phyloP scores from a whole-genome alignment of 2,888 invertebrate genomes.

The Lobophora halterata region DNA sequence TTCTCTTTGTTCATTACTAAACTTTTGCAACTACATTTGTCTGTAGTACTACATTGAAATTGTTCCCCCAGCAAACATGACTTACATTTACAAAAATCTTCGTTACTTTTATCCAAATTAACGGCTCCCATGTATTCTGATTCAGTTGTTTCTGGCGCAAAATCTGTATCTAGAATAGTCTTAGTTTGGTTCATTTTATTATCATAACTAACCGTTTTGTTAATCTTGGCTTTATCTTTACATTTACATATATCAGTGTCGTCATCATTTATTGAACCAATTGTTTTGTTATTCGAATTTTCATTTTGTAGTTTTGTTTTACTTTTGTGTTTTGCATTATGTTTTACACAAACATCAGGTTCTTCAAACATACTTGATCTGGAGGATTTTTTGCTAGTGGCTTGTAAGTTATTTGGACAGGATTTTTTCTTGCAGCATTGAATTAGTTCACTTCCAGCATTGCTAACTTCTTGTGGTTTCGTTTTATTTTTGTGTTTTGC shows the following conservation, averaged over 20 bases:
- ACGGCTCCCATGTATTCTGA: slow-evolving; percentile 61
- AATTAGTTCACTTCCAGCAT: too few relatives aligned
- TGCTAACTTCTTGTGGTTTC: neutral
- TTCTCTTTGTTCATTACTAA: slow-evolving; percentile 10
- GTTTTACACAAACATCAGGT: too few relatives aligned
- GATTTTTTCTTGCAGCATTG: too few relatives aligned
- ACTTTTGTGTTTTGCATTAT: neutral
- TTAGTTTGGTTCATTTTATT: slow-evolving; percentile 1
- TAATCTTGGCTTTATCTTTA: slow-evolving; percentile 1
- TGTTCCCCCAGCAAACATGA: too few relatives aligned
- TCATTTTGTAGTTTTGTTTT: neutral
- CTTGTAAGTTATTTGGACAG: too few relatives aligned
- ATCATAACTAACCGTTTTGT: slow-evolving; percentile 2
- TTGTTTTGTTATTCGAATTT: too few relatives aligned
- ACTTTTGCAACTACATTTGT: slow-evolving; percentile 36
- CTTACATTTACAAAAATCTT: slow-evolving; percentile 46
- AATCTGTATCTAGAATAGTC: neutral
- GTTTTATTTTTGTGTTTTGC: neutral
- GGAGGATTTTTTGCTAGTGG: too few relatives aligned
- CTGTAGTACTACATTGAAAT: slow-evolving; percentile 39
- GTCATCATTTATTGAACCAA: too few relatives aligned
- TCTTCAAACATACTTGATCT: too few relatives aligned
- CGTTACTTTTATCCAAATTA: slow-evolving; percentile 60
- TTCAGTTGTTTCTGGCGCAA: slow-evolving; percentile 35
- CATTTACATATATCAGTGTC: slow-evolving; percentile 4